Conservation (phyloP, 2,113 vertebrate genomes). For the Bos taurus region DNA sequence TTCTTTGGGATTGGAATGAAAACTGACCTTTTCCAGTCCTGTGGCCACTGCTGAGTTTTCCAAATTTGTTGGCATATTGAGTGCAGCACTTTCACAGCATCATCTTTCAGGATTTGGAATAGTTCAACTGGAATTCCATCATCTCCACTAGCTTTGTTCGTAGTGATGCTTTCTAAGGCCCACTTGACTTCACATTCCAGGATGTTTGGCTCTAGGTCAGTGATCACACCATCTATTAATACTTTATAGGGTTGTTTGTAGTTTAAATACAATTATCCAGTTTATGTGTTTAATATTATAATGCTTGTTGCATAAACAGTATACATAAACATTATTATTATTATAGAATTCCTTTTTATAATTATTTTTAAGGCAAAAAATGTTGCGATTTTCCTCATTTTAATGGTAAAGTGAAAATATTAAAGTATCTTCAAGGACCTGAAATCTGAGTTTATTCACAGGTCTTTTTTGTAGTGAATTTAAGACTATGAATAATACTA, state of each 20-base stretch:
- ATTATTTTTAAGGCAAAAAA: neutral
- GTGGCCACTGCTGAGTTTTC: too few relatives aligned
- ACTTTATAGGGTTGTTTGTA: neutral
- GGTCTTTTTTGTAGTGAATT: neutral
- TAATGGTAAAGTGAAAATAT: neutral
- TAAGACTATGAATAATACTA: constrained; percentile 23
- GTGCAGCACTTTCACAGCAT: too few relatives aligned
- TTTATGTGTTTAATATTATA: neutral
- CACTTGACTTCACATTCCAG: too few relatives aligned
- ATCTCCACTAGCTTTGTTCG: too few relatives aligned
- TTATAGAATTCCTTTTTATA: neutral
- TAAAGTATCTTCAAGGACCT: neutral
- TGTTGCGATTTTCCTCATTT: neutral
- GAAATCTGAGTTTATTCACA: neutral
- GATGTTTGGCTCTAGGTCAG: too few relatives aligned
- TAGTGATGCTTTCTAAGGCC: too few relatives aligned
- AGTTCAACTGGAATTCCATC: too few relatives aligned
- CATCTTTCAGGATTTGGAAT: too few relatives aligned
- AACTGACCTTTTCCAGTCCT: too few relatives aligned
- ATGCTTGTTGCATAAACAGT: neutral
- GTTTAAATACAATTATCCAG: neutral
- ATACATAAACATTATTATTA: neutral
- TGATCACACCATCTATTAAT: neutral
- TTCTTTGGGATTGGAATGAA: too few relatives aligned
- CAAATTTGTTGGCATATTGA: too few relatives aligned